Evolutionary conservation across 2,797 vertebrate species (phyloP), one percentile per base, ranked within the genome.

Genomic region (Cygnus olor): DNA sequence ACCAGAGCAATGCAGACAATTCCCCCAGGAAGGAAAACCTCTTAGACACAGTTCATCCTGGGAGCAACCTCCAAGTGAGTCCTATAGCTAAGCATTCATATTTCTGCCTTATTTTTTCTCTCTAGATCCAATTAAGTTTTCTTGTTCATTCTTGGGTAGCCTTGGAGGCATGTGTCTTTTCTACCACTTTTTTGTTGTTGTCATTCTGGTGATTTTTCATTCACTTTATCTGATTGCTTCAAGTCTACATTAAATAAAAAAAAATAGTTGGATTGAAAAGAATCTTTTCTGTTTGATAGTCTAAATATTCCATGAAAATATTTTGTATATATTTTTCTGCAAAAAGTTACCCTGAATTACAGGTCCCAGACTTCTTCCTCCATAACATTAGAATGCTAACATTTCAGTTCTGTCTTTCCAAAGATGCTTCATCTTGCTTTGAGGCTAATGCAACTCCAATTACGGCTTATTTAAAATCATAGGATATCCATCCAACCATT

Each of bases 381-480:
- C 1, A 2, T 32, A 61, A 71, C n/a, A 69, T 57, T 47, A 85
- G 49, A 80, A 74, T 54, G 61, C 63, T 90, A 92, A 74, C 53
- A 68, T 70, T 81, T 91, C 83, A 70, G 27, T 82, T 84, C 44
- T 65, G 4, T 71, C 25, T 71, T 93, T 77, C 66, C 34, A 73
- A 53, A 93, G 60, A 90, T 22, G 28, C 47, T 90, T 90, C 25
- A 34, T 71, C 60, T 85, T 91, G 61, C 32, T 93, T 71, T 78
- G 38, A 90, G 44, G 21, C 57, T 85, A 90, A 91, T 45, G 66
- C 32, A 77, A 88, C 20, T 88, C 24, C 82, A 85, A 54, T 85
- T 89, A 90, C 1, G 4, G 64, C 40, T 80, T 74, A 88, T 87
- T 85, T 93, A 78, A 93, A 85, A 88, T 80, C 58, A 85, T 19